Evolutionary conservation across 2,113 vertebrate species (phyloP), one percentile per base, ranked within the genome.

Genomic region (Glaucidium brasilianum): DNA sequence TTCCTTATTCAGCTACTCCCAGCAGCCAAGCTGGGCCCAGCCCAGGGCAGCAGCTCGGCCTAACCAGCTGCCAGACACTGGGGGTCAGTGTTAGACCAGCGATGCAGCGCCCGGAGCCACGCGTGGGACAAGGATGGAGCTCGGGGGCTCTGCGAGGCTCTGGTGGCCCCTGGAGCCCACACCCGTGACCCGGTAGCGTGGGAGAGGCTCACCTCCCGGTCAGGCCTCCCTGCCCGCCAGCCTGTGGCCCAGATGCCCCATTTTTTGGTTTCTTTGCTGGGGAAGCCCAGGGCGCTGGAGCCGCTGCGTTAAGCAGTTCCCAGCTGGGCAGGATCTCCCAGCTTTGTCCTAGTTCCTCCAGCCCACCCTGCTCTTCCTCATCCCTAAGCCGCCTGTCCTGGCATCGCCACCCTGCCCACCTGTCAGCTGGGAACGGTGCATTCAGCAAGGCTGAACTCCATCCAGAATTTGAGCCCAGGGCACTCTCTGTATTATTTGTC

Each of bases 21-120:
- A 26, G 39, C 20, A 47, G 73, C 66, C 11, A 9, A 37, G 49
- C 47, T 6, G 19, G n/a, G 58, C 56, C 1, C 49, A 18, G 34
- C 34, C 10, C 23, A 7, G 60, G 50, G 34, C 43, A 32, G 72
- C 55, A 14, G 83, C 53, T 43, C 17, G 21, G 27, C 29, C 11
- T 7, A 20, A 10, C 47, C n/a, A 0, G 17, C 56, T 58, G 66
- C 62, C 59, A 41, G 73, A 87, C 98, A 58, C 96, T 97, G 97
- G 98, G 97, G 97, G 97, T 97, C 98, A 98, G 95, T 91, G 91
- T 89, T 74, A 92, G 91, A 91, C 94, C 73, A 49, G 82, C 58
- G 82, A 88, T 90, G 72, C 22, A 6, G 32, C 9, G 14, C 35
- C 26, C 23, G 7, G 9, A 41, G 41, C 34, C 67, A 55, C 67